Base-by-base conservation (phyloP, 2,888 invertebrate genomes). In the Romanomermis culicivorax region DNA sequence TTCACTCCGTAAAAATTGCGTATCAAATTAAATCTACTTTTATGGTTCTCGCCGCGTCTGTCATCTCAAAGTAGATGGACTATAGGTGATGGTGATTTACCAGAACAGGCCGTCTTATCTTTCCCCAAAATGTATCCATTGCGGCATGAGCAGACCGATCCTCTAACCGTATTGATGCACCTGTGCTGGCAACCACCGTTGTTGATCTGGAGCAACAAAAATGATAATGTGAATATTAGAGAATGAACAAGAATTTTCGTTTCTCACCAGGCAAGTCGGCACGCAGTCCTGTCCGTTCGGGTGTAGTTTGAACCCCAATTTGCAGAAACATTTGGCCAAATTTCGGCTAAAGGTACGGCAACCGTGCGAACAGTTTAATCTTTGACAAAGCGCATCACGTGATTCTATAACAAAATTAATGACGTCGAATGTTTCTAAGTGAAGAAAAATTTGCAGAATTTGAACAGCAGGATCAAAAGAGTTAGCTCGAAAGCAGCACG, bases 141-240 rank as follows among this genome's bases (percentile, higher is more conserved):
- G 4, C 65, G 66, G 60, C 71, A 71, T 20, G 62, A 62, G 57
- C 71, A 71, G n/a, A 61, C 53, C 3, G 68, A 66, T 3, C 68
- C 68, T 2, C 59, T 57, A 11, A 60, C 52, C 4, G 63, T 63
- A 54, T 69, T 64, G 14, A 63, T 63, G 57, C 71, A 71, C 29
- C 62, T 63, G 58, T 71, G 71, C 52, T 71, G 70, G 57, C 71
- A 71, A 1, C 70, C 70, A 1, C 70, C 70, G 60, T 71, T 70
- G 1, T 68, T 68, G 4, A 64, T 20, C 50, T 49, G 23, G 23
- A 45, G 7, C 7, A 45, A 36, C 17, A 11, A 36, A 11, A 36
- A 11, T 36, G 7, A 17, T 36, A 36, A 36, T 11, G 11, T 11
- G 17, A 17, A 11, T n/a, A n/a, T n/a, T n/a, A n/a, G n/a, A n/a